Base-by-base conservation (phyloP, 2,113 vertebrate species). In the Synodontis membranacea region DNA sequence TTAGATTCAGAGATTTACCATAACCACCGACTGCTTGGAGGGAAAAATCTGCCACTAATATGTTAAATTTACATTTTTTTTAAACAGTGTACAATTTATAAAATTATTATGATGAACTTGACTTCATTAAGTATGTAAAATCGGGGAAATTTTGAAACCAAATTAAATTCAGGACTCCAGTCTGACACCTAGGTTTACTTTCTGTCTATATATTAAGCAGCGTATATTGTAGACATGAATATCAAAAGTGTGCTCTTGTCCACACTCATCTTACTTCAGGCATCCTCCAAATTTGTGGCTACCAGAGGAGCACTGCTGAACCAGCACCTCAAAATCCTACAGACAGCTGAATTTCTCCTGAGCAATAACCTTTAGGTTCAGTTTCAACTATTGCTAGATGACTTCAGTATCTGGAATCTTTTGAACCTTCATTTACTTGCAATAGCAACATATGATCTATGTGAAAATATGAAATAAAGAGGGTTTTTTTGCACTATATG, bases 281-380 rank as follows among this genome's bases (percentile, higher is more conserved):
- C 39, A 89, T 91, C 37, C 93, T 95, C 56, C 94, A 95, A 88
- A 90, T 96, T n/a, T 95, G 93, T 91, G 94, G 94, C 15, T 93
- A 94, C 80, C 93, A 92, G 89, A 92, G 89, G 84, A 94, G 91
- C 44, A 89, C 82, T n/a, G 87, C 91, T 84, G 93, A 93, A 86
- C 92, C 92, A 3, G 52, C 91, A 21, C 89, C 94, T 34, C 80
- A 91, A 21, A 93, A 92, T 21, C 88, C 89, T 66, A 89, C 80
- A 0, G 94, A 94, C 74, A 92, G 91, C 87, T 85, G 58, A 80
- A 80, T 15, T 25, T 48, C 31, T 14, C 66, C 2, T 23, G 23
- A 80, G 50, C 64, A n/a, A 23, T 21, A 42, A 56, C 9, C 28
- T 74, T 58, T 37, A 44, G 28, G 58, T 4, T 50, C 23, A 48